Evolutionary conservation across 2,888 invertebrate genomes (phyloP), one percentile per base, ranked within the genome.

Genomic region (Mesochorus sp.): DNA sequence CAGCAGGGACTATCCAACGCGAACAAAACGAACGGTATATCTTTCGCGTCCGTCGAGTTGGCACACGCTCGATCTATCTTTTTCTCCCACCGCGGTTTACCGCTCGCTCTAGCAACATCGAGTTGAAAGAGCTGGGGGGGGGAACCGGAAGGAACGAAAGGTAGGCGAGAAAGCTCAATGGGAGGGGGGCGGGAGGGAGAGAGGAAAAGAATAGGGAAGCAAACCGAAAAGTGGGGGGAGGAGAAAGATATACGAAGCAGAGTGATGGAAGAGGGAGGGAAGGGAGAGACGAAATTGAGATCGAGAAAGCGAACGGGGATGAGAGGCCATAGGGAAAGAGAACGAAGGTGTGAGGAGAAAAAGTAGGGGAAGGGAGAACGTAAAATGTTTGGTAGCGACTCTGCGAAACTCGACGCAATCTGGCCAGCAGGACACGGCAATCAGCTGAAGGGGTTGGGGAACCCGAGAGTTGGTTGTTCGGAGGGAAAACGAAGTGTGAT

Each of bases 361-460:
- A 24, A 49, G 12, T 3, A 19, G 37, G 14, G 24, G 21, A 12
- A 31, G 47, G 17, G 28, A 24, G 62, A 8, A 64, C 34, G 62
- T 49, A 49, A 34, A 64, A 64, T 64, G 49, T 64, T 49, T 62
- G 31, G 51, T 67, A 49, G 51, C 57, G 24, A n/a, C n/a, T n/a
- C 39, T 21, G 59, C 76, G 71, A 76, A 68, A 49, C 55, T 75
- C 76, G 74, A 76, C 62, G 72, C 85, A 82, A 82, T 81, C 83
- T 81, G 78, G 66, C 76, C 79, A 82, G 80, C 83, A 76, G 85
- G 79, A 85, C 84, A 83, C 79, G 78, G 83, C 86, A 87, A 87
- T 87, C 85, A 86, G 83, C 81, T 39, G 49, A 64, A 28, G 81
- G 80, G 81, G 79, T 76, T 31, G 21, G 31, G 64, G 14, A 24